Evolutionary conservation across 1,140 invertebrate genomes (phyloP), one percentile per base, ranked within the genome.

Genomic region (Streblospio benedicti): DNA sequence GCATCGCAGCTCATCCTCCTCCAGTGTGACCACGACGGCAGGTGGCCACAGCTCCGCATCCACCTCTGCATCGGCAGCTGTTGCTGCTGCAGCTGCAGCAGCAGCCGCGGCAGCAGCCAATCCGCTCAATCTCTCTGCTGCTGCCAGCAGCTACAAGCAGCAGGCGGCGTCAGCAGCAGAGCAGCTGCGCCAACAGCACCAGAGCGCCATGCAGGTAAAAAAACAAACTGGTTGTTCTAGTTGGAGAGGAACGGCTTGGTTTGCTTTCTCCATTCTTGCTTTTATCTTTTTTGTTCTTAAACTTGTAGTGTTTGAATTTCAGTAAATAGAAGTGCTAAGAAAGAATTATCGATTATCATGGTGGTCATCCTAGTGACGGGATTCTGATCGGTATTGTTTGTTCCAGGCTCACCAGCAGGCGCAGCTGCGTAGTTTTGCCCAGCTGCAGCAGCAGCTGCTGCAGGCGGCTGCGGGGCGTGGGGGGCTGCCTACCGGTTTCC

Each of bases 11-110:
- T n/a, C n/a, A n/a, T n/a, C n/a, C n/a, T n/a, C n/a, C n/a, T n/a
- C n/a, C n/a, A n/a, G n/a, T n/a, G n/a, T n/a, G n/a, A n/a, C n/a
- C n/a, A n/a, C n/a, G n/a, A n/a, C n/a, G 93, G 67, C 83, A 97
- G 72, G 97, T 97, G 80, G 93, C 93, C 32, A 93, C 93, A 30
- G 98, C 98, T 76, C 91, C 95, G 0, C 97, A 97, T 79, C 93
- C 95, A 28, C 77, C 96, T 20, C 93, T 97, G 74, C 93, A 97
- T 76, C 94, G 98, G 76, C 93, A 98, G 79, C 93, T 97, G 81
- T 95, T 98, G 65, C 95, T 98, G 75, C 89, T 93, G 74, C 86
- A 92, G 63, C 80, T 96, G 68, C 49, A 56, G 5, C 50, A 20
- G 33, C 57, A 2, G 38, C 62, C 27, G 43, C 28, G 18, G 43